A percentile compares a stretch with the other conserved stretches of the same genome.
These are phyloP conservation scores for Delia radicum DNA, from an alignment of 1,140 invertebrate genomes.

Conservation along the genomic window DNA sequence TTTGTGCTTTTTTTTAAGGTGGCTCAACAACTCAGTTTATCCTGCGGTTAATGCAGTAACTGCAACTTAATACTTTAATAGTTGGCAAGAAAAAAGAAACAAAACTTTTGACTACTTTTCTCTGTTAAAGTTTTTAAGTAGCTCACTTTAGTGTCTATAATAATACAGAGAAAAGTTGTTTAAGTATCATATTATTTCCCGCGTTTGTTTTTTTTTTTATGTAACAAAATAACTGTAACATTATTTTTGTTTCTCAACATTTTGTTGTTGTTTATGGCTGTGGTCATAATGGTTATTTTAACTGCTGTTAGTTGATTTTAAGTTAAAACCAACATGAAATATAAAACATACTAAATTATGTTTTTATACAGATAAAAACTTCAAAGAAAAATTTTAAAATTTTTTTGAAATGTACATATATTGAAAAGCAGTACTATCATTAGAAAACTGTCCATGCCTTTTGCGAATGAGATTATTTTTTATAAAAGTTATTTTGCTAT, in stretches of 20 bases:
- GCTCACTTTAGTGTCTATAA: neutral
- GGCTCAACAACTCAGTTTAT: constrained; percentile 11
- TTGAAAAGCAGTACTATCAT: no score
- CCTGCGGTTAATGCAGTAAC: constrained; percentile 11
- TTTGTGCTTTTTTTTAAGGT: neutral
- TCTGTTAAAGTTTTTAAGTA: neutral
- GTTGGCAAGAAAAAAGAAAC: neutral
- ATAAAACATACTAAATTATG: no score
- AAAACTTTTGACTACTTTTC: neutral
- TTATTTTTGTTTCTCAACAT: neutral
- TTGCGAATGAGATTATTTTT: no score
- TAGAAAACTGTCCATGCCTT: no score
- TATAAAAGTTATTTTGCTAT: no score
- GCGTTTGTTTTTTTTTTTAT: neutral
- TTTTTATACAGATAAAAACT: no score
- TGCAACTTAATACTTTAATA: constrained; percentile 23
- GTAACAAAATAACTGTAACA: neutral
- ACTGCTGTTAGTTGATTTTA: neutral
- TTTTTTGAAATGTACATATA: no score
- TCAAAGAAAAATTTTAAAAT: no score
- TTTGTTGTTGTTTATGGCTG: neutral
- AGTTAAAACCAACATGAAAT: neutral
- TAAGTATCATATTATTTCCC: neutral
- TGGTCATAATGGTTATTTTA: neutral
- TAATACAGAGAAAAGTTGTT: neutral